Conservation (phyloP, 2,888 invertebrate species). For the Drosophila maculinotata region DNA sequence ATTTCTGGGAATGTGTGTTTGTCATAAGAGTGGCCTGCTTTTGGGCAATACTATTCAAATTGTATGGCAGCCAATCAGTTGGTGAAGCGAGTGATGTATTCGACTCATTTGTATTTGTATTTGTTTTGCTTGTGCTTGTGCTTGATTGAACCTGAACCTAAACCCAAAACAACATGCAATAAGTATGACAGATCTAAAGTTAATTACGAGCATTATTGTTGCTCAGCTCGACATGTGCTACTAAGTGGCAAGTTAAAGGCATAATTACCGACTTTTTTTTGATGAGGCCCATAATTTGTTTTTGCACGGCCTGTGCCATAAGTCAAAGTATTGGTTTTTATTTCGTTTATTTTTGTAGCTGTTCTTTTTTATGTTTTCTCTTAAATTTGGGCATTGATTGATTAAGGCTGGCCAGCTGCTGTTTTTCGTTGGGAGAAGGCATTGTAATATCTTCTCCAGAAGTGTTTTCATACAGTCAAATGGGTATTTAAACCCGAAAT, state of each 20-base stretch:
- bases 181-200: conserved; percentile 73
- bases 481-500: background rate
- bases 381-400: conserved; percentile 54
- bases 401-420: conserved; percentile 48
- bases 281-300: conserved; percentile 7
- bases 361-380: conserved; percentile 5
- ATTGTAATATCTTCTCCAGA: too few relatives aligned
- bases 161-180: conserved; percentile 12
- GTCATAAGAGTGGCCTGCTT: background rate
- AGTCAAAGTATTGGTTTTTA: conserved; percentile 45
- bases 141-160: conserved; percentile 36
- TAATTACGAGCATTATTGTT: conserved; percentile 69
- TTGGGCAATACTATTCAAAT: conserved; percentile 14
- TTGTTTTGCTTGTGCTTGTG: conserved; percentile 28
- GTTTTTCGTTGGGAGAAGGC: background rate
- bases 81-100: conserved; percentile 25
- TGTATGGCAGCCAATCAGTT: conserved; percentile 12
- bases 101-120: conserved; percentile 27
- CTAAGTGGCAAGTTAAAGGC: conserved; percentile 61
- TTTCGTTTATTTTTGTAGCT: background rate
- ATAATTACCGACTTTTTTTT: conserved; percentile 59
- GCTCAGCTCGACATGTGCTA: conserved; percentile 48
- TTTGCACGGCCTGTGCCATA: conserved; percentile 35
- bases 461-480: background rate
- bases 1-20: background rate